These are phyloP conservation scores for Archips xylosteana DNA, from an alignment of 2,888 invertebrate species.

Conservation along the genomic window DNA sequence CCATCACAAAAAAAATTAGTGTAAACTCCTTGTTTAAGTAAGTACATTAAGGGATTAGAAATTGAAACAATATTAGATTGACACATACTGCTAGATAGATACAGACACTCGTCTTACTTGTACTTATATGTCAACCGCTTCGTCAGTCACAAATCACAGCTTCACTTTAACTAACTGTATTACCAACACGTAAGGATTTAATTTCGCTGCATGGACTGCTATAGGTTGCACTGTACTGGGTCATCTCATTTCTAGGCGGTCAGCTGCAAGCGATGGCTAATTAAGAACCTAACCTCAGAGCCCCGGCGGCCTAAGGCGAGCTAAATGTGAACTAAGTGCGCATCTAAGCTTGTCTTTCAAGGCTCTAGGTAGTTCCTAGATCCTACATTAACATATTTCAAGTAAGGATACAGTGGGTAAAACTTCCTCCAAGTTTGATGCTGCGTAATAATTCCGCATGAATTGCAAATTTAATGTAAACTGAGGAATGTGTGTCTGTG, in stretches of 20 bases:
- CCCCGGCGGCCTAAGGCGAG: constrained; percentile 67
- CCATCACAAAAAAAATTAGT: no score
- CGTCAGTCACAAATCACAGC: background rate
- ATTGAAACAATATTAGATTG: no score
- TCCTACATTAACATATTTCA: constrained; percentile 55
- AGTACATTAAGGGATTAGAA: no score
- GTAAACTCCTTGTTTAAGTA: no score
- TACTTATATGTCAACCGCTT: background rate
- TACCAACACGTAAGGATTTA: background rate
- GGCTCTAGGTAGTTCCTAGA: constrained; percentile 57
- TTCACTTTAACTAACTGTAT: background rate
- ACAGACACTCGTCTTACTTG: background rate
- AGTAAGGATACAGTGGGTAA: constrained; percentile 25
- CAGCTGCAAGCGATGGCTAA: constrained; percentile 80
- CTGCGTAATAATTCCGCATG: constrained; percentile 64
- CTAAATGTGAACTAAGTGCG: constrained; percentile 77
- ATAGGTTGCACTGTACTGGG: constrained; percentile 26
- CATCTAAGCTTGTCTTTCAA: constrained; percentile 68
- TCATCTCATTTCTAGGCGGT: constrained; percentile 74
- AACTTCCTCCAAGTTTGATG: constrained; percentile 46
- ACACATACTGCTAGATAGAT: no score
- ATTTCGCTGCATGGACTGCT: background rate
- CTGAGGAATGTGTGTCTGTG: background rate
- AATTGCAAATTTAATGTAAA: constrained; percentile 62
- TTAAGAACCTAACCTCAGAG: constrained; percentile 80